Conservation (phyloP, 23 tunicate species). For the Clavelina lepadiformis region DNA sequence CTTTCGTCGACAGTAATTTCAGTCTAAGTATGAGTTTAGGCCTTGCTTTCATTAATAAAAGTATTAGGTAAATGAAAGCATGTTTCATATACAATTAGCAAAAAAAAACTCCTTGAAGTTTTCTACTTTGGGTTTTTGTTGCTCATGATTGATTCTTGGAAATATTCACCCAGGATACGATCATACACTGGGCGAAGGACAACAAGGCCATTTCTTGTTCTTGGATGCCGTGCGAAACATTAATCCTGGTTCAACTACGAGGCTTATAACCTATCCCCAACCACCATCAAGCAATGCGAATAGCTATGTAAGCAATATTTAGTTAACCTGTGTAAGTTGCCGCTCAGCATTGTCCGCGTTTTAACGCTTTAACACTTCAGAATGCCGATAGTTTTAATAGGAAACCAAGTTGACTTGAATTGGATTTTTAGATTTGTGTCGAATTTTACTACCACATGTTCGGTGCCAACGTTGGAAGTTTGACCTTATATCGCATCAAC, state of each 20-base stretch:
- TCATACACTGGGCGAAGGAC: conserved; percentile 76
- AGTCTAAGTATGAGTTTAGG: too few species aligned
- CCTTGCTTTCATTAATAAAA: too few species aligned
- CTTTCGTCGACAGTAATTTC: too few species aligned
- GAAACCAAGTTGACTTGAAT: neutral
- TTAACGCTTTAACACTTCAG: too few species aligned
- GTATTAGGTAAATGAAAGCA: neutral
- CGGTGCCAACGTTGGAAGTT: conserved; percentile 85
- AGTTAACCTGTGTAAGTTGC: neutral
- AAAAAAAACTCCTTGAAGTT: neutral
- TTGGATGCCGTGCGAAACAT: conserved; percentile 53
- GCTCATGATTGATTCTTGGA: neutral
- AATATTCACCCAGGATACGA: conserved; percentile 44
- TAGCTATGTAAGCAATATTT: neutral
- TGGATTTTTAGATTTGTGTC: conserved; percentile 44
- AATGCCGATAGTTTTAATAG: neutral
- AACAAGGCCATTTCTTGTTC: conserved; percentile 69
- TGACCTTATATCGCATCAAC: conserved; percentile 48
- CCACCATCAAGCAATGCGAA: conserved; percentile 25
- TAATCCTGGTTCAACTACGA: conserved; percentile 28
- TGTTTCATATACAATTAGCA: neutral
- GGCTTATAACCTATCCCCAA: conserved; percentile 66
- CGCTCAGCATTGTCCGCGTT: too few species aligned
- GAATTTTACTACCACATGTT: conserved; percentile 91
- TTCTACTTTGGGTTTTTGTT: neutral